Percentiles rank a stretch among this genome's conserved stretches.
Evolutionary conservation across 2,888 invertebrate genomes (phyloP).

Genomic region (Cremastobaeus sp.): DNA sequence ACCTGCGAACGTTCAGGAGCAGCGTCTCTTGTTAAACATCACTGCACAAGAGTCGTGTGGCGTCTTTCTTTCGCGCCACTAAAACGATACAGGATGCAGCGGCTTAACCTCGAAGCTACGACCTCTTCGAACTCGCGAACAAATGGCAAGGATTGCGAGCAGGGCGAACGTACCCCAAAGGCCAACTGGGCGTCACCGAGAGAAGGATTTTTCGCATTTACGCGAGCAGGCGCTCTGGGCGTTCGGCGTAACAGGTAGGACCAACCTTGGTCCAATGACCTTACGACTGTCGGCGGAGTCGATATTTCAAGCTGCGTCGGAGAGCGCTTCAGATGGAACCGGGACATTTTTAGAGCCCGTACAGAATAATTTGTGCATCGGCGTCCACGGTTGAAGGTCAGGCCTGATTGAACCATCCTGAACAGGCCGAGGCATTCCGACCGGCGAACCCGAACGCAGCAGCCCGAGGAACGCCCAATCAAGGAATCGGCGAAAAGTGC

Average conservation of each 20-base stretch:
- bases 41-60: constrained; percentile 11
- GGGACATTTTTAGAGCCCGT: too few relatives aligned
- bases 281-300: constrained; percentile 62
- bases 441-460: too few relatives aligned
- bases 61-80: constrained; percentile 33
- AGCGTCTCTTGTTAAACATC: constrained; percentile 44
- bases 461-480: too few relatives aligned
- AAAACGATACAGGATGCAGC: constrained; percentile 38
- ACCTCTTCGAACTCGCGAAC: constrained; percentile 58
- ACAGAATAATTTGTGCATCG: too few relatives aligned
- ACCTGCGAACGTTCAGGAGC: constrained; percentile 48
- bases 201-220: constrained; percentile 37
- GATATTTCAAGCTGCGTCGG: constrained; percentile 51
- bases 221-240: constrained; percentile 40
- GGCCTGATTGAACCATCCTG: too few relatives aligned
- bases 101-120: constrained; percentile 44
- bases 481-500: too few relatives aligned
- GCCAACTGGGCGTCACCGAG: constrained; percentile 63
- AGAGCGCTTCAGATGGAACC: too few relatives aligned
- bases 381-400: too few relatives aligned
- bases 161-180: constrained; percentile 64
- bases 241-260: constrained; percentile 66
- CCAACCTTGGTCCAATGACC: constrained; percentile 74
- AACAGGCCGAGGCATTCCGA: too few relatives aligned
- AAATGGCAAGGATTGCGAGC: constrained; percentile 51